phyloP scores from a whole-genome alignment of 2,888 invertebrate species.

The Agelastica alni region DNA sequence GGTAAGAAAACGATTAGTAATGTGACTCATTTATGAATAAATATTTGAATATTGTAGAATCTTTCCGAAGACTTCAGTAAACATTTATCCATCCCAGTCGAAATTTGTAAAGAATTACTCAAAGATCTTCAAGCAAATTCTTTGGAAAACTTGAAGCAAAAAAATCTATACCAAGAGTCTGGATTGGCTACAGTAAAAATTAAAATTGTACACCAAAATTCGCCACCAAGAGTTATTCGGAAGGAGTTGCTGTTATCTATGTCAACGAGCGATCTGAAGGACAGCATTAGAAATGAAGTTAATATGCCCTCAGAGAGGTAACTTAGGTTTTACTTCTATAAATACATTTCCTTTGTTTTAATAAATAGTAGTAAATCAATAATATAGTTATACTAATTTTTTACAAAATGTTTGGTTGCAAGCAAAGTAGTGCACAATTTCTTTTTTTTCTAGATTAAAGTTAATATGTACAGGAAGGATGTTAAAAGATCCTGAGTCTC shows the following conservation, averaged over 20 bases:
- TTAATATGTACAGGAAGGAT: constrained; percentile 71
- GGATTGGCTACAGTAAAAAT: constrained; percentile 76
- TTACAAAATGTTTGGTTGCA: too few relatives aligned
- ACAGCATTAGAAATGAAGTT: constrained; percentile 59
- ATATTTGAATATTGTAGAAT: constrained; percentile 58
- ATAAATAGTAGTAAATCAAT: too few relatives aligned
- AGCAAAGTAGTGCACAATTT: too few relatives aligned
- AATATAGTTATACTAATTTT: too few relatives aligned
- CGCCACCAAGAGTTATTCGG: constrained; percentile 59
- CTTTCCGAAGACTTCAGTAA: constrained; percentile 65
- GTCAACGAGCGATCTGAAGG: constrained; percentile 62
- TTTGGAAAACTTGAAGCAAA: constrained; percentile 71
- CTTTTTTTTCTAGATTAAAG: constrained; percentile 62
- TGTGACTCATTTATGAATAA: constrained; percentile 14
- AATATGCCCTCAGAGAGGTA: constrained; percentile 57
- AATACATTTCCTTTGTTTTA: background rate
- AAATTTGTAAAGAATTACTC: constrained; percentile 62
- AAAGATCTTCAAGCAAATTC: constrained; percentile 71
- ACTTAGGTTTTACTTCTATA: too few relatives aligned
- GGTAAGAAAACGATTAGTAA: constrained; percentile 54
- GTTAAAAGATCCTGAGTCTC: constrained; percentile 58
- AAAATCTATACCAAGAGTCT: constrained; percentile 69
- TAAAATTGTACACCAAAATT: constrained; percentile 63
- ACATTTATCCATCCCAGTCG: constrained; percentile 60
- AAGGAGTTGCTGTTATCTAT: constrained; percentile 63